A percentile compares a stretch with the other conserved stretches of the same genome.
Evolutionary conservation across 2,113 vertebrate species (phyloP).

Genomic region (Ploceus nigricollis): DNA sequence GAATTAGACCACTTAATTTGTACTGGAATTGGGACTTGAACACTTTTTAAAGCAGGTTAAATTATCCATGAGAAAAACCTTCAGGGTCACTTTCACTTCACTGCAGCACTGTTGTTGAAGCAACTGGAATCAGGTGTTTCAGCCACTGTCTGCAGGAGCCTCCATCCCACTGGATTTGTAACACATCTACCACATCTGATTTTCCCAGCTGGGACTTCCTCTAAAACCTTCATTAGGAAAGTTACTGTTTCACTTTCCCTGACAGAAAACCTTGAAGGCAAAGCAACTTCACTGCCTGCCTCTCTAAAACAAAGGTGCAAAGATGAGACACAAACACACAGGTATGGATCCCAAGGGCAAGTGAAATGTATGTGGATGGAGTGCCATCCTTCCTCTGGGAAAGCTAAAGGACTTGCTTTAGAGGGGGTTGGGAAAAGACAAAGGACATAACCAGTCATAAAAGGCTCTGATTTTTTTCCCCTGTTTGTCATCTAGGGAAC

Average conservation of each 20-base stretch:
- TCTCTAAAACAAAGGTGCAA: not conserved
- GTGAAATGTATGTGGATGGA: fast-evolving
- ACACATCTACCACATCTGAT: not conserved
- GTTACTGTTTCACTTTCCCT: not conserved
- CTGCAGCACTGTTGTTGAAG: not conserved
- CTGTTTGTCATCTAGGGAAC: not conserved
- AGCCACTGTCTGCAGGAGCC: not conserved
- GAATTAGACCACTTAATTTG: not conserved
- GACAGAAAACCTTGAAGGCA: not conserved
- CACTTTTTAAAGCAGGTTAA: not conserved
- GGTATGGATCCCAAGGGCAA: not conserved
- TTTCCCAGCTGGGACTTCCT: not conserved
- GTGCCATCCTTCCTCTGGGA: not conserved
- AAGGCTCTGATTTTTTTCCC: not conserved
- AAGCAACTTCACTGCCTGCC: not conserved
- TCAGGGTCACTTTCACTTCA: not conserved
- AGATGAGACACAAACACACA: fast-evolving
- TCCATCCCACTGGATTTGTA: not conserved
- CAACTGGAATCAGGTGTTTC: not conserved
- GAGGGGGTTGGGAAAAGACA: not conserved
- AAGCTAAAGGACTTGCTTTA: not conserved
- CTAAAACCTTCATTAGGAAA: not conserved
- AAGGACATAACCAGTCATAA: not conserved
- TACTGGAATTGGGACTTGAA: not conserved
- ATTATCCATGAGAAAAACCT: not conserved